phyloP scores from a whole-genome alignment of 2,113 vertebrate genomes.

The Picathartes gymnocephalus region DNA sequence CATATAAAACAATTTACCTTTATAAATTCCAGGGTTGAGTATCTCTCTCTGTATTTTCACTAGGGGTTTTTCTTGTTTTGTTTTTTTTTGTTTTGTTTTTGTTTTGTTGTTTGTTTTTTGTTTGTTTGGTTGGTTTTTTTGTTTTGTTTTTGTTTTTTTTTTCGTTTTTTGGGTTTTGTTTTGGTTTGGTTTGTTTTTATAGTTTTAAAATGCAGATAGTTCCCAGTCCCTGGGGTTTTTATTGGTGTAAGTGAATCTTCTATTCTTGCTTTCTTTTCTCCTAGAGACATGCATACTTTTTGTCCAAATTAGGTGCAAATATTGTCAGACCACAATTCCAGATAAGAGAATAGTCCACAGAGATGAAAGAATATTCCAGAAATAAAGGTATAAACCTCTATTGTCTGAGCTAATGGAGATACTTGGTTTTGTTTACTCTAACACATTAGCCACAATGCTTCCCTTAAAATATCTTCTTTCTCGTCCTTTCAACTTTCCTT shows the following conservation, averaged over 20 bases:
- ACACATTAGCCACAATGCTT: background rate
- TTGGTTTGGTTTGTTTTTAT: background rate
- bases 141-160: no score
- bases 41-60: background rate
- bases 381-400: background rate
- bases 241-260: background rate
- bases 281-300: background rate
- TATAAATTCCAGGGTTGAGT: background rate
- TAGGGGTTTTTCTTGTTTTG: background rate
- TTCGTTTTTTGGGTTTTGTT: background rate
- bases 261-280: background rate
- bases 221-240: fast-evolving
- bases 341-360: background rate
- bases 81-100: no score
- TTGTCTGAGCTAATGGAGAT: background rate
- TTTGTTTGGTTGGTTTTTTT: no score
- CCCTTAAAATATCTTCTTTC: background rate
- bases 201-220: background rate
- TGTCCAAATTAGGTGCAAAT: background rate
- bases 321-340: background rate
- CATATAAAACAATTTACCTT: background rate
- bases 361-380: background rate
- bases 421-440: background rate
- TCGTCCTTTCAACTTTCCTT: background rate
- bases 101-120: background rate